Conservation (phyloP, 2,888 invertebrate species). For the Taenaris catops region DNA sequence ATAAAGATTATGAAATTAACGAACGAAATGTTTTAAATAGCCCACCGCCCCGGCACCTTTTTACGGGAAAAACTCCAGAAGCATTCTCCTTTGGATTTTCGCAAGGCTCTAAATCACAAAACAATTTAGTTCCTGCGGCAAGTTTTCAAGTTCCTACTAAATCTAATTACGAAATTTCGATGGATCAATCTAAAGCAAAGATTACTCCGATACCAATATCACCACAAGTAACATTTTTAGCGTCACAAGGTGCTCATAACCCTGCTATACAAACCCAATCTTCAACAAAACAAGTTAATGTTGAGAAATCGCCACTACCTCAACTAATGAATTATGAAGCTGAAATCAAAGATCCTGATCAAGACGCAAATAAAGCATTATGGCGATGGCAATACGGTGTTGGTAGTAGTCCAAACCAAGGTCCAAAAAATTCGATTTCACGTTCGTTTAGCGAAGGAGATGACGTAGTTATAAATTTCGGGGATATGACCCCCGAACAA, state of each 20-base stretch:
- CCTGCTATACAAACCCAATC: slow-evolving; percentile 46
- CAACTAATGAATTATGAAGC: slow-evolving; percentile 68
- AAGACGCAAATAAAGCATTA: slow-evolving; percentile 55
- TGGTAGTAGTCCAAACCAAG: slow-evolving; percentile 42
- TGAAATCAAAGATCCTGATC: slow-evolving; percentile 47
- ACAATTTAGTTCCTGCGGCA: slow-evolving; percentile 48
- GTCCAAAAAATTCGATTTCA: slow-evolving; percentile 61
- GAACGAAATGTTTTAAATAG: slow-evolving; percentile 39
- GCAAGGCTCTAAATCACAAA: slow-evolving; percentile 44
- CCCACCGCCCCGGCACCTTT: slow-evolving; percentile 46
- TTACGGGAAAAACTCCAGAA: slow-evolving; percentile 68
- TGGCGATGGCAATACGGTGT: slow-evolving; percentile 73
- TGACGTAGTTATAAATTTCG: slow-evolving; percentile 64
- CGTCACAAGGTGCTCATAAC: slow-evolving; percentile 66
- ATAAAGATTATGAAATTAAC: slow-evolving; percentile 42
- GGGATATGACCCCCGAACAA: slow-evolving; percentile 63
- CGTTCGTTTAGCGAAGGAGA: slow-evolving; percentile 60
- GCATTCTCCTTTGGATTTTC: slow-evolving; percentile 64
- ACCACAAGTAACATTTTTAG: slow-evolving; percentile 70
- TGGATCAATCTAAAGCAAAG: slow-evolving; percentile 51
- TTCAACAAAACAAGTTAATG: slow-evolving; percentile 47
- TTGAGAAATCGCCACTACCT: slow-evolving; percentile 57
- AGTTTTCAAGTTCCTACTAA: slow-evolving; percentile 51
- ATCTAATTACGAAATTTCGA: slow-evolving; percentile 42
- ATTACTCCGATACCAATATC: slow-evolving; percentile 50